Conservation (phyloP, 2,888 invertebrate genomes). For the Metopia argyrocephala region DNA sequence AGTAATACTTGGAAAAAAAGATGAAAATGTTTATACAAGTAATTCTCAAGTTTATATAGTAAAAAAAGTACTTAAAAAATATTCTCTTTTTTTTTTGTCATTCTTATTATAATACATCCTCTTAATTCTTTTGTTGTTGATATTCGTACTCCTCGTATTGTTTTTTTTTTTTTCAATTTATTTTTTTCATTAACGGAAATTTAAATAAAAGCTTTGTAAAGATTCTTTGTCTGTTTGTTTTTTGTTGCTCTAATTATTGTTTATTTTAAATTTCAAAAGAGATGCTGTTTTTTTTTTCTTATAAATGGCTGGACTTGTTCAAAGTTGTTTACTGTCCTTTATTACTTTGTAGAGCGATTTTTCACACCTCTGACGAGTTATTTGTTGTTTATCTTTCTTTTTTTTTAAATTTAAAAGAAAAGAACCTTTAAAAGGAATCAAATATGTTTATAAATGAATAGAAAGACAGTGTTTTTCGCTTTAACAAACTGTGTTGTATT, state of each 20-base stretch:
- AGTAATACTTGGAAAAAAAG: too few species aligned
- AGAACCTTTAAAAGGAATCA: neutral
- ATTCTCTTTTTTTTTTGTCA: neutral
- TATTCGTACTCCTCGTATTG: neutral
- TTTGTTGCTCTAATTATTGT: conserved; percentile 23
- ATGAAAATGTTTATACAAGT: too few species aligned
- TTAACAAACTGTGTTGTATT: too few species aligned
- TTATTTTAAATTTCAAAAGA: conserved; percentile 5
- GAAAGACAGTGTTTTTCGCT: neutral
- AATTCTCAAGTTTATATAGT: too few species aligned
- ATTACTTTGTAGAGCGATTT: conserved; percentile 45
- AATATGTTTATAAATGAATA: neutral
- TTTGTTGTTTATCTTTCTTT: neutral
- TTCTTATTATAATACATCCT: neutral
- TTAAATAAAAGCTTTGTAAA: conserved; percentile 55
- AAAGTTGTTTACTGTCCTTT: conserved; percentile 39
- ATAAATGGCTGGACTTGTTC: conserved; percentile 47
- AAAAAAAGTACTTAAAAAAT: too few species aligned
- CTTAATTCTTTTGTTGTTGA: neutral
- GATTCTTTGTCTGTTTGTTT: conserved; percentile 43
- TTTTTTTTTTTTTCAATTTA: neutral
- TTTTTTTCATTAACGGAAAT: conserved; percentile 57
- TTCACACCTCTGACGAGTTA: conserved; percentile 60
- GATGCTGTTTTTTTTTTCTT: conserved; percentile 5
- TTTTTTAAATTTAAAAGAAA: neutral